These are phyloP conservation scores for Glandiceps talaboti DNA, from an alignment of 53 echinoderm and acorn worm species.

Conservation along the genomic window DNA sequence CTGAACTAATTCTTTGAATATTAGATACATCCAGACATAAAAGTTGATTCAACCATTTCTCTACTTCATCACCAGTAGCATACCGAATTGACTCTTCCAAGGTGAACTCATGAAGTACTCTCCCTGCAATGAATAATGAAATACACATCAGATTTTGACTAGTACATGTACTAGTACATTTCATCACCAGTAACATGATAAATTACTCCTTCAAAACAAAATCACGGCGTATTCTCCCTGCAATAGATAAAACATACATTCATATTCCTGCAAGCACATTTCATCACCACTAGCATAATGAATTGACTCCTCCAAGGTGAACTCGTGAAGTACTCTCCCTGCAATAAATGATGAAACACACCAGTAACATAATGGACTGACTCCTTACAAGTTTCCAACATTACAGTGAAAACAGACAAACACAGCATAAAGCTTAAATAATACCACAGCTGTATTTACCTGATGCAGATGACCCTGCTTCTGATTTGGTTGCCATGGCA, in stretches of 20 bases:
- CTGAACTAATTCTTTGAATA: slow-evolving; percentile 70
- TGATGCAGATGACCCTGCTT: slow-evolving; percentile 55
- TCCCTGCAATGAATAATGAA: slow-evolving; percentile 22
- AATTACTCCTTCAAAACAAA: no score
- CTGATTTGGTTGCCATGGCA: slow-evolving; percentile 20
- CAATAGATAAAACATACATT: no score
- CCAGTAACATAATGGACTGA: no score
- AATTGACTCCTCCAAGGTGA: slow-evolving; percentile 71
- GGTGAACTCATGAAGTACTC: slow-evolving; percentile 72
- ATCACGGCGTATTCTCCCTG: no score
- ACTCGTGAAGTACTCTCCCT: slow-evolving; percentile 86
- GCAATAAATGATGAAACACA: not conserved
- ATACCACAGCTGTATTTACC: no score
- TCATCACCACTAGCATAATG: slow-evolving; percentile 76
- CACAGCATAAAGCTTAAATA: no score
- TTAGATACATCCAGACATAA: slow-evolving; percentile 79
- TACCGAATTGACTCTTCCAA: slow-evolving; percentile 85
- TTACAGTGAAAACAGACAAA: no score
- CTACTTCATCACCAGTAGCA: slow-evolving; percentile 70
- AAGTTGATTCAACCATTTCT: slow-evolving; percentile 80
- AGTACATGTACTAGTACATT: no score
- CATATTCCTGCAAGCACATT: no score
- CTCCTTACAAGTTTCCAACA: no score
- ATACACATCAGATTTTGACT: no score
- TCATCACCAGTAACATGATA: no score